These are phyloP conservation scores for Tenthredo mesomela DNA, from an alignment of 2,888 invertebrate species.

Conservation along the genomic window DNA sequence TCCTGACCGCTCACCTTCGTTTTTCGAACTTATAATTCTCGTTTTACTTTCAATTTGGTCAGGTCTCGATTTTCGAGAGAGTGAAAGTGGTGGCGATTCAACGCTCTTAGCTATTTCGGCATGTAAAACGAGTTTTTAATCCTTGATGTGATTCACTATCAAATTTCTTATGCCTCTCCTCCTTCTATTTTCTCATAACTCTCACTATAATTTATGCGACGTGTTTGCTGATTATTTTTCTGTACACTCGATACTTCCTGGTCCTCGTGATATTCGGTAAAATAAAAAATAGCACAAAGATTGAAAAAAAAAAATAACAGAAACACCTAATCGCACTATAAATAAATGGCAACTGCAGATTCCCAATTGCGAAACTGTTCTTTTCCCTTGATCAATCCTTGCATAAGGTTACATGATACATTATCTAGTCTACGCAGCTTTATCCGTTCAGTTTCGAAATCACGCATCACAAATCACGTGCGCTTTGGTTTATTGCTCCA, in stretches of 20 bases:
- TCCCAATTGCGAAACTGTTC: background rate
- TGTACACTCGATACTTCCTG: slow-evolving; percentile 26
- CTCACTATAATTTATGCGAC: slow-evolving; percentile 45
- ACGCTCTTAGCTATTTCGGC: background rate
- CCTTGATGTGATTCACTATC: slow-evolving; percentile 31
- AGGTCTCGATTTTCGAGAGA: slow-evolving; percentile 22
- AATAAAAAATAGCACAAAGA: background rate
- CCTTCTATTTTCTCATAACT: slow-evolving; percentile 31
- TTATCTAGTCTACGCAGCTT: slow-evolving; percentile 27
- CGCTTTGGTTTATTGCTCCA: slow-evolving; percentile 32
- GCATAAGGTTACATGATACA: background rate
- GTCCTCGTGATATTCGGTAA: background rate
- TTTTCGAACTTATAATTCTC: slow-evolving; percentile 7
- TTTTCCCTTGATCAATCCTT: slow-evolving; percentile 30
- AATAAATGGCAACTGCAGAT: slow-evolving; percentile 14
- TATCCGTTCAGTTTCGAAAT: slow-evolving; percentile 30
- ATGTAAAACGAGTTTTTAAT: slow-evolving; percentile 41
- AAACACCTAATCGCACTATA: background rate
- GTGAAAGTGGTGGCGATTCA: slow-evolving; percentile 7
- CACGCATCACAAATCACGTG: background rate
- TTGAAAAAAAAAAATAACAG: background rate
- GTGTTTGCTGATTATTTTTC: slow-evolving; percentile 30
- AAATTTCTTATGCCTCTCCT: slow-evolving; percentile 4
- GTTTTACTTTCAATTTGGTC: slow-evolving; percentile 34
- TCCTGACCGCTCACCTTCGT: slow-evolving; percentile 6